phyloP scores from a whole-genome alignment of 2,888 invertebrate genomes.

The Tribolium freemani region DNA sequence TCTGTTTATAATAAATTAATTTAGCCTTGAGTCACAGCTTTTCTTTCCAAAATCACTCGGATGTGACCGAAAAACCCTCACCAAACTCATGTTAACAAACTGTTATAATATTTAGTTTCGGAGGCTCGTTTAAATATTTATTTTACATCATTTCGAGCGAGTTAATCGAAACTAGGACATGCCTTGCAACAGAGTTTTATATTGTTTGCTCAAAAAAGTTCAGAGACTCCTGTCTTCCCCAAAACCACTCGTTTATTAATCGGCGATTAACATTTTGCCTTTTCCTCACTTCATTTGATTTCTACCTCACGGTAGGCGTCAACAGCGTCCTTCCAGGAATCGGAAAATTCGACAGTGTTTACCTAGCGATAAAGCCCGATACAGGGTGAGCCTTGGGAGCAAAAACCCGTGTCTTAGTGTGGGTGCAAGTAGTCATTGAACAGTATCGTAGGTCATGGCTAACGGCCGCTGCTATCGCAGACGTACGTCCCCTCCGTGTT shows the following conservation, averaged over 20 bases:
- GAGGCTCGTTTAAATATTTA: slow-evolving; percentile 44
- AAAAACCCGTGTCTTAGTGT: slow-evolving; percentile 43
- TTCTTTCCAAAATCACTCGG: not conserved
- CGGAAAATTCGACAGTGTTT: not conserved
- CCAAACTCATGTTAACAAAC: slow-evolving; percentile 30
- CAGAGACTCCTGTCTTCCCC: not conserved
- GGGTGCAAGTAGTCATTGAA: slow-evolving; percentile 63
- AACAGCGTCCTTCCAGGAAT: not conserved
- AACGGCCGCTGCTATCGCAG: slow-evolving; percentile 45
- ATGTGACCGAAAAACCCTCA: not conserved
- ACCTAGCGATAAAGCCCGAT: not conserved
- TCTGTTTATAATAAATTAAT: slow-evolving; percentile 38
- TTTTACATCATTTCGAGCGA: slow-evolving; percentile 39
- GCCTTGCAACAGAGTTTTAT: slow-evolving; percentile 29
- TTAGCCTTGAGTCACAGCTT: slow-evolving; percentile 30
- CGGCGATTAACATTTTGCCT: not conserved
- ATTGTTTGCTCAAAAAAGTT: slow-evolving; percentile 22
- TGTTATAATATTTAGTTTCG: slow-evolving; percentile 42
- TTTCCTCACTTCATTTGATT: not conserved
- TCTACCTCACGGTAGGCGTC: not conserved
- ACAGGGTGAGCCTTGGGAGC: not conserved
- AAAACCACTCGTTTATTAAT: not conserved
- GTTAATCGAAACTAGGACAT: slow-evolving; percentile 42
- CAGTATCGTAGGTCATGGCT: slow-evolving; percentile 62
- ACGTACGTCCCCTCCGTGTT: slow-evolving; percentile 40